A percentile compares a stretch with the other conserved stretches of the same genome.
Evolutionary conservation across 2,888 invertebrate genomes (phyloP).

Genomic region (Saturnia pavonia): DNA sequence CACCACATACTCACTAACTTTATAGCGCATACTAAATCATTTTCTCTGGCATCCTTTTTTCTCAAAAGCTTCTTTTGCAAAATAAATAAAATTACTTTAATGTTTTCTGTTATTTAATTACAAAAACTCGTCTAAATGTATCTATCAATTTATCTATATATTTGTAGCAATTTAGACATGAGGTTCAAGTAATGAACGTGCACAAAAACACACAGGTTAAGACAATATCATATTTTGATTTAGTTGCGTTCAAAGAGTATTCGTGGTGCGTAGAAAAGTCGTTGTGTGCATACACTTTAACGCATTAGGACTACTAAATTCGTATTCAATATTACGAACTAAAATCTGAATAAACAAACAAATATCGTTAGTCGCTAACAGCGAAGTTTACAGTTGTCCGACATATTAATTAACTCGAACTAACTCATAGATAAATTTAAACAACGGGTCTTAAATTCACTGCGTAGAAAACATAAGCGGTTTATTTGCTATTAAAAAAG

Average conservation of each 20-base stretch:
- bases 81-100: too few relatives aligned
- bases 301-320: background rate
- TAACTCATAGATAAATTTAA: background rate
- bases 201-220: background rate
- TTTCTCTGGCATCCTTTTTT: too few relatives aligned
- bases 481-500: background rate
- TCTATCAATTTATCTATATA: too few relatives aligned
- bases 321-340: background rate
- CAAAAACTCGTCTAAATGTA: too few relatives aligned
- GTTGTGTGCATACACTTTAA: background rate
- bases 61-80: too few relatives aligned
- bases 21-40: too few relatives aligned
- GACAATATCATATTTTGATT: background rate
- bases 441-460: background rate
- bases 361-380: background rate
- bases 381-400: background rate
- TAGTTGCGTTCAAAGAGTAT: background rate
- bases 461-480: background rate
- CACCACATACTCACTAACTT: too few relatives aligned
- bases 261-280: background rate
- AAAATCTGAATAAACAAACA: slow-evolving; percentile 9
- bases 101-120: too few relatives aligned
- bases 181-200: background rate
- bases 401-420: background rate
- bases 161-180: too few relatives aligned